phyloP scores from a whole-genome alignment of 2,888 invertebrate genomes.

The Xylota segnis region DNA sequence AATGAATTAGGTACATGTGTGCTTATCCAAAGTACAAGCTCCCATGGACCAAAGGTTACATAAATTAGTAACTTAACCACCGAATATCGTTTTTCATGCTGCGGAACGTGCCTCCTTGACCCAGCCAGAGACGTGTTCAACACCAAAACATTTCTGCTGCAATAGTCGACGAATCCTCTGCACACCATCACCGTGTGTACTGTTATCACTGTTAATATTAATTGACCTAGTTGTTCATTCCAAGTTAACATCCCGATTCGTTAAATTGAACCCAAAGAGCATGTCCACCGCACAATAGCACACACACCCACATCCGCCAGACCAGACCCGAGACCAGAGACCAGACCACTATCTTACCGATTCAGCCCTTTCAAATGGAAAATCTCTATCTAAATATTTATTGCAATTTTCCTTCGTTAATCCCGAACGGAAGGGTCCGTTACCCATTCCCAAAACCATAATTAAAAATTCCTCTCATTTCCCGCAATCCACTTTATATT shows the following conservation, averaged over 20 bases:
- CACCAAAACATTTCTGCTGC: background rate
- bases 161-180: background rate
- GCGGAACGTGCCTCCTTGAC: background rate
- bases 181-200: background rate
- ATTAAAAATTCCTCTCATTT: slow-evolving; percentile 48
- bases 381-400: slow-evolving; percentile 45
- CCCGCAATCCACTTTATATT: slow-evolving; percentile 25
- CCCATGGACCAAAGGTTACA: slow-evolving; percentile 13
- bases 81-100: background rate
- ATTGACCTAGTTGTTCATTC: slow-evolving; percentile 63
- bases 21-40: background rate
- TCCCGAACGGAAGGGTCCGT: slow-evolving; percentile 2
- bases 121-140: background rate
- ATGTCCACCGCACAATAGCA: background rate
- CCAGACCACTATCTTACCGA: slow-evolving; percentile 21
- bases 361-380: slow-evolving; percentile 36
- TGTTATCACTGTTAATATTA: slow-evolving; percentile 53
- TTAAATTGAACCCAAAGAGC: slow-evolving; percentile 53
- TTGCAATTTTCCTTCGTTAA: slow-evolving; percentile 37
- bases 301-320: too few species aligned
- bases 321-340: too few species aligned
- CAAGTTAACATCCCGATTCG: slow-evolving; percentile 51
- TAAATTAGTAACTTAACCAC: slow-evolving; percentile 35
- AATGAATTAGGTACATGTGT: too few species aligned
- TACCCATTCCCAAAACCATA: slow-evolving; percentile 1